phyloP scores from a whole-genome alignment of 1,140 invertebrate genomes.

The Leguminivora glycinivorella region DNA sequence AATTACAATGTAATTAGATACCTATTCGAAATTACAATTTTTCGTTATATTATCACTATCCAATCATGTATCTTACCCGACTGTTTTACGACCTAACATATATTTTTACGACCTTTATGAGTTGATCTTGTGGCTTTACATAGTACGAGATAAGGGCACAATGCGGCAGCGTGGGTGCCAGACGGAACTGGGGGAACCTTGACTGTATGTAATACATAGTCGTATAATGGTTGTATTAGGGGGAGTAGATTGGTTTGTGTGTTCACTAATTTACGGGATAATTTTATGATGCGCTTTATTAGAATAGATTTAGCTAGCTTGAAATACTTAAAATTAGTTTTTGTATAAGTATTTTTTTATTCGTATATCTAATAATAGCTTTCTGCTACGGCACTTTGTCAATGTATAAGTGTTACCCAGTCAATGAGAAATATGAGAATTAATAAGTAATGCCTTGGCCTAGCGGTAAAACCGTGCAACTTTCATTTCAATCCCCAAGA shows the following conservation, averaged over 20 bases:
- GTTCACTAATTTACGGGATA: not conserved
- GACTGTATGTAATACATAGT: conserved; percentile 1
- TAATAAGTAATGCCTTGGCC: too few species aligned
- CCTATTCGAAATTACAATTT: too few species aligned
- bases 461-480: too few species aligned
- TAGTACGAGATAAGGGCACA: conserved; percentile 19
- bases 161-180: conserved; percentile 19
- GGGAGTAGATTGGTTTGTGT: conserved; percentile 23
- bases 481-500: too few species aligned
- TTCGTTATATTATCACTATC: not conserved
- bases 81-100: conserved; percentile 6
- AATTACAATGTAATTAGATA: too few species aligned
- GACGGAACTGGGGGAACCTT: conserved; percentile 12
- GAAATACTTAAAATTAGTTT: not conserved
- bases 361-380: too few species aligned
- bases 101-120: conserved; percentile 7
- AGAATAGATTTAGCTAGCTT: not conserved
- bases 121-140: conserved; percentile 13
- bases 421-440: too few species aligned
- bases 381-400: too few species aligned
- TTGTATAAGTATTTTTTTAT: not conserved
- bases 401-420: too few species aligned
- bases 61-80: conserved; percentile 9
- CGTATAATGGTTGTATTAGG: conserved; percentile 19
- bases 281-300: conserved; percentile 9